Base-by-base conservation (phyloP, 1,140 invertebrate species). In the Drosophila seguyi region DNA sequence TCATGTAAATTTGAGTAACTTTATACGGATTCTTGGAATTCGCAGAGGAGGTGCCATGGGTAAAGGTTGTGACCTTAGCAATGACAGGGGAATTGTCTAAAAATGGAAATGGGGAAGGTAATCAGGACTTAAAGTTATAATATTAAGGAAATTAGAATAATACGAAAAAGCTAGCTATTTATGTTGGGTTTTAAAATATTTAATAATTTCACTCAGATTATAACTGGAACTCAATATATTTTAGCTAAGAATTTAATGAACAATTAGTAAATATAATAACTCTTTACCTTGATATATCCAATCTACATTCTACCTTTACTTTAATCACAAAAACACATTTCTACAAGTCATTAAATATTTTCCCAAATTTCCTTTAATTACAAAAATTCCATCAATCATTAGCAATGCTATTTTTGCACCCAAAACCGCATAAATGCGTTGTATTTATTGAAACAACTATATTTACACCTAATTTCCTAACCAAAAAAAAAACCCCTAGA, bases 1-100 rank as follows among this genome's bases (percentile, higher is more conserved):
- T 48, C 27, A 68, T 67, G 67, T 53, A 63, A 53, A 48, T 69
- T 44, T 22, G 4, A 22, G 22, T 67, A 31, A 56, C 18, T 53
- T 52, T 36, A 44, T 41, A 6, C 1, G 7, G 20, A 25, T 63
- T 39, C 18, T 39, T n/a, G 29, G 34, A 34, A 55, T 16, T 38
- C 29, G 13, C 13, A 25, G 16, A 4, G 16, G 7, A 5, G 29
- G 44, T 45, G 7, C 2, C 29, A 1, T 31, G 10, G 31, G 44
- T 7, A 18, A n/a, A 25, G 34, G 48, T 11, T 39, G 13, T 44
- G 68, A 68, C 50, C 50, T 57, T 57, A 34, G 39, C 4, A 1
- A 4, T 34, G 65, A 66, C 41, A 66, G 29, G 7, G 14, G 44
- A 25, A n/a, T 44, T 65, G 20, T 53, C 4, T 53, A 34, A 20